Base-by-base conservation (phyloP, 2,888 invertebrate species). In the Leucophenga montana region DNA sequence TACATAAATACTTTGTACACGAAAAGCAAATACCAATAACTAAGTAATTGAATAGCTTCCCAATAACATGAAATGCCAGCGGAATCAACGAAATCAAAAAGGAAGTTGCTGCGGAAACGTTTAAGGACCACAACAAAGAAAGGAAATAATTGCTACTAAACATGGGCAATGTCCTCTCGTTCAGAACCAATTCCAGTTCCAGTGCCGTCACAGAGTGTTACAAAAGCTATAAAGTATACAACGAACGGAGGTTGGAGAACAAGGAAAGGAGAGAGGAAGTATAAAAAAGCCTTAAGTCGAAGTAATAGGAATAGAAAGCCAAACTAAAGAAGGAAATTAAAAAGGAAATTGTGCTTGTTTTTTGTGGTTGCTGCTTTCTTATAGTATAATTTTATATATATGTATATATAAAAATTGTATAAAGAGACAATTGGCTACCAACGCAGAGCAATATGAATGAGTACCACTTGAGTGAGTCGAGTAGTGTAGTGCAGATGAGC, bases 301-400 rank as follows among this genome's bases (percentile, higher is more conserved):
- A 39, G 66, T 27, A 61, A 68, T 66, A 68, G 66, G 68, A 73
- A 67, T 75, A 81, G 77, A 79, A 82, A 79, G 79, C 77, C 77
- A 84, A 61, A 75, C 33, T 61, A 61, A 61, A 61, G 39, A 68
- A 77, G 83, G 78, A 82, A 82, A 80, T 82, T 78, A 78, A 84
- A 39, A 75, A 77, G 80, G 83, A 84, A 82, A 85, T 84, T 78
- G 81, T 72, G 69, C 77, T 82, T 85, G 79, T 77, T 77, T 74
- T 68, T 66, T 57, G 71, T 61, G 62, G 59, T 62, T 48, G 56
- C 39, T 39, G 39, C 39, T 39, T 39, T 8, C 33, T 44, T 27
- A 14, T 59, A 18, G 53, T 14, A 8, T 39, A 57, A 4, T 53
- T 53, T 16, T 20, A 48, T n/a, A 16, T n/a, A n/a, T n/a, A n/a